phyloP scores from a whole-genome alignment of 2,888 invertebrate species.

The Hypselothyrea guttata region DNA sequence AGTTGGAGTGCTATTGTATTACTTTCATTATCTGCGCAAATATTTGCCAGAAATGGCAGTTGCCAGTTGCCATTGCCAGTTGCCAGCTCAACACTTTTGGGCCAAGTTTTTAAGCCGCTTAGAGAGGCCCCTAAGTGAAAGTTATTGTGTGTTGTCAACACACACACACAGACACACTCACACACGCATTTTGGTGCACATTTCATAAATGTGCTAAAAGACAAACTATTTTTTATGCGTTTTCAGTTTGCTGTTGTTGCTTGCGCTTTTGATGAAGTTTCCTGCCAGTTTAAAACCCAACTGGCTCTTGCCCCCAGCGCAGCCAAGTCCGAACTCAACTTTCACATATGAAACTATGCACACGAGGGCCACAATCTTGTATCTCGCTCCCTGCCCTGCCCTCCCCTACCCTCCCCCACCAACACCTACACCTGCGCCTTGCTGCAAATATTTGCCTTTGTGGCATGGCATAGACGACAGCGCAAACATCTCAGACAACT shows the following conservation, averaged over 20 bases:
- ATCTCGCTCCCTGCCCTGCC: conserved; percentile 19
- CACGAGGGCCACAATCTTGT: conserved; percentile 51
- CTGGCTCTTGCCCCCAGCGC: conserved; percentile 31
- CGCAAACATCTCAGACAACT: conserved; percentile 62
- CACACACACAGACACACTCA: conserved; percentile 10
- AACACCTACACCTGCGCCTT: neutral
- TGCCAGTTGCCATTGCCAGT: conserved; percentile 52
- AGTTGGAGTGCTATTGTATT: conserved; percentile 42
- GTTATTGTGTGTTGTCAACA: conserved; percentile 64
- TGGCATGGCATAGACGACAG: conserved; percentile 45
- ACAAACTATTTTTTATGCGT: conserved; percentile 49
- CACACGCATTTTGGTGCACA: conserved; percentile 55
- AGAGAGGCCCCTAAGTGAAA: conserved; percentile 64
- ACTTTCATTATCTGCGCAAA: conserved; percentile 74
- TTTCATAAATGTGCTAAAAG: conserved; percentile 70
- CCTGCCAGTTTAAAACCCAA: conserved; percentile 32
- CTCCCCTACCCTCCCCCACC: neutral
- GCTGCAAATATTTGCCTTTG: conserved; percentile 70
- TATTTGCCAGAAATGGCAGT: conserved; percentile 62
- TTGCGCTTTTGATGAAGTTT: conserved; percentile 72
- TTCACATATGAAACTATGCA: conserved; percentile 62
- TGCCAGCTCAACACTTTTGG: conserved; percentile 71
- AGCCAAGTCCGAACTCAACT: conserved; percentile 40
- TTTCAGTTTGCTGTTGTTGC: conserved; percentile 44
- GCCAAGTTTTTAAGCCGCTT: conserved; percentile 73